Percentiles rank a stretch among this genome's conserved stretches.
Conservation (phyloP, 2,888 invertebrate genomes). For the Cerastis rubricosa region DNA sequence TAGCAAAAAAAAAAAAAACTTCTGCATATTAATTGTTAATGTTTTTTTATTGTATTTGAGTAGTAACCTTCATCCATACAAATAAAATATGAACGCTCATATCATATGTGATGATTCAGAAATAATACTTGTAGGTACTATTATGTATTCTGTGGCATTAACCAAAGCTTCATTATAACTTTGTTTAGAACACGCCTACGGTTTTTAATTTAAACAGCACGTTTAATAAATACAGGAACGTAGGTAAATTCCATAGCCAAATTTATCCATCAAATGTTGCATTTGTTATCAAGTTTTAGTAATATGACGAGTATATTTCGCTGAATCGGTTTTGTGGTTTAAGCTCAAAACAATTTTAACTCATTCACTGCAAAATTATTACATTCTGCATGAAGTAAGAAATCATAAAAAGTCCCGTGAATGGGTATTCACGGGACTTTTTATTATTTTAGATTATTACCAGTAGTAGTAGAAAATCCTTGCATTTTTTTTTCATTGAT, state of each 20-base stretch:
- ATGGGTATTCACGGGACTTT: no score
- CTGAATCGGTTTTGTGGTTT: constrained; percentile 43
- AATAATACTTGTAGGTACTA: background rate
- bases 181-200: background rate
- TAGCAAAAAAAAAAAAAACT: background rate
- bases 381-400: constrained; percentile 2
- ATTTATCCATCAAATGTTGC: constrained; percentile 15
- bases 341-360: constrained; percentile 21
- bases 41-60: background rate
- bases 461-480: background rate
- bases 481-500: background rate
- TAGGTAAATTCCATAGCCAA: constrained; percentile 13
- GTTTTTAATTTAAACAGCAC: background rate
- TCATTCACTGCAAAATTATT: constrained; percentile 31
- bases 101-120: background rate
- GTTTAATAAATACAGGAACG: constrained; percentile 18
- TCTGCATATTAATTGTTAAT: background rate
- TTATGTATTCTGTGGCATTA: background rate
- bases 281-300: constrained; percentile 33
- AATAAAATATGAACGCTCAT: background rate
- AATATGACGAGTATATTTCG: constrained; percentile 44
- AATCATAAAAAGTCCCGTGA: no score
- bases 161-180: constrained; percentile 1
- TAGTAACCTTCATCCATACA: background rate
- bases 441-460: constrained; percentile 30